phyloP scores from a whole-genome alignment of 2,113 vertebrate genomes.

The Cheilinus undulatus region DNA sequence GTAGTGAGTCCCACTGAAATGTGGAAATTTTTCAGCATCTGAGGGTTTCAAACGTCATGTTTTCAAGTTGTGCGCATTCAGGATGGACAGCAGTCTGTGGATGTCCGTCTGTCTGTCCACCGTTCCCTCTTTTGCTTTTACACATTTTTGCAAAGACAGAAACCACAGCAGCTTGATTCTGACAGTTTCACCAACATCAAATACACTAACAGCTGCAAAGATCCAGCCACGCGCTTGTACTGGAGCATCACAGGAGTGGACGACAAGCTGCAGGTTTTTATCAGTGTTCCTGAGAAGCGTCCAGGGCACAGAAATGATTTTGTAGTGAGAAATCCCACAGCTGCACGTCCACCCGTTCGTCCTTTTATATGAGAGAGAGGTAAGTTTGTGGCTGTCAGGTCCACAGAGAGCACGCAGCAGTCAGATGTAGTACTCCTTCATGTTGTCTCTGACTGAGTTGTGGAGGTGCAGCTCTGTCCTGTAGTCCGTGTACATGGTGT shows the following conservation, averaged over 20 bases:
- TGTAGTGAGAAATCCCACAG: slow-evolving; percentile 30
- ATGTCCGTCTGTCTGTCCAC: neutral
- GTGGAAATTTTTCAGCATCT: slow-evolving; percentile 38
- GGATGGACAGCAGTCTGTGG: slow-evolving; percentile 30
- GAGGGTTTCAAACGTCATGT: slow-evolving; percentile 22
- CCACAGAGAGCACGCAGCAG: slow-evolving; percentile 1
- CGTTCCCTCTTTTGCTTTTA: slow-evolving; percentile 51
- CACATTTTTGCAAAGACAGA: slow-evolving; percentile 55
- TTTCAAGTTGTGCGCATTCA: slow-evolving; percentile 43
- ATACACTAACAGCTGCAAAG: slow-evolving; percentile 61
- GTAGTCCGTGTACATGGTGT: slow-evolving; percentile 89
- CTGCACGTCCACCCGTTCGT: slow-evolving; percentile 35
- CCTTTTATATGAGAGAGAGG: slow-evolving; percentile 46
- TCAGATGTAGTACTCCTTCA: slow-evolving; percentile 98
- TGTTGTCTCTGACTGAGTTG: slow-evolving; percentile 91
- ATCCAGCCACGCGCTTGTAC: slow-evolving; percentile 46
- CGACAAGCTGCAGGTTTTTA: slow-evolving; percentile 23
- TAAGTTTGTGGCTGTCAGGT: slow-evolving; percentile 42
- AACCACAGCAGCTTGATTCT: slow-evolving; percentile 67
- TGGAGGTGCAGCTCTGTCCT: slow-evolving; percentile 93
- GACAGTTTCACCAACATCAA: slow-evolving; percentile 67
- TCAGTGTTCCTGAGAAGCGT: slow-evolving; percentile 38
- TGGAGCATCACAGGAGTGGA: slow-evolving; percentile 33
- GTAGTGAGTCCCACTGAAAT: slow-evolving; percentile 38
- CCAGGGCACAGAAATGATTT: slow-evolving; percentile 34